Base-by-base conservation (phyloP, 2,888 invertebrate species). In the Xestia ashworthii region DNA sequence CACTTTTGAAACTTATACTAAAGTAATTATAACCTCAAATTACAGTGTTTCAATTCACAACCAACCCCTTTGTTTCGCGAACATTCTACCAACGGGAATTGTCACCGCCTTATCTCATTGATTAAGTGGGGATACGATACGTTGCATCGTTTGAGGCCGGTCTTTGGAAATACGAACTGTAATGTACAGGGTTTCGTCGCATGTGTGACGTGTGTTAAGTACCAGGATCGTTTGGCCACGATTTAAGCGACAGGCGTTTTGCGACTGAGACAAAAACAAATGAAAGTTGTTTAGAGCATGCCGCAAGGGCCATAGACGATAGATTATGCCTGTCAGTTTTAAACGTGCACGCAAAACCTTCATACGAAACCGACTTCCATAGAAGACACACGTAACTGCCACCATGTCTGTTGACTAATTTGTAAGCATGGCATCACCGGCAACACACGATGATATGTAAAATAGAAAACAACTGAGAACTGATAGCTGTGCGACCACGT, bases 71-170 rank as follows among this genome's bases (percentile, higher is more conserved):
- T 77, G 78, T 77, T 73, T 68, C 46, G 16, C 5, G 50, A 73
- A 66, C 60, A 65, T 76, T 78, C 72, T 73, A 64, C 58, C 46
- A 64, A 78, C 58, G 41, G 65, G 46, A 70, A 76, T 75, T 73
- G 88, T 88, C 85, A 83, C 68, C 74, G 80, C 78, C 83, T 86
- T 89, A 90, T 88, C 90, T 86, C 83, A 85, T 89, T 90, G 90
- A 90, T 89, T 89, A 89, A 89, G 83, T 87, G 87, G 83, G 82
- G 73, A 78, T 83, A 86, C 78, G 78, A 78, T 83, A 86, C 76
- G 78, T 85, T 77, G 80, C 80, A 78, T 22, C 70, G 76, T 58
- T 72, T 69, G 64, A 22, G 73, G 71, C 19, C 32, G 58, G 53
- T 60, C 65, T 74, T 73, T 71, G 50, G 75, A 65, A 74, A 75